Base-by-base conservation (phyloP, 2,888 invertebrate genomes). In the Coenonympha glycerion region DNA sequence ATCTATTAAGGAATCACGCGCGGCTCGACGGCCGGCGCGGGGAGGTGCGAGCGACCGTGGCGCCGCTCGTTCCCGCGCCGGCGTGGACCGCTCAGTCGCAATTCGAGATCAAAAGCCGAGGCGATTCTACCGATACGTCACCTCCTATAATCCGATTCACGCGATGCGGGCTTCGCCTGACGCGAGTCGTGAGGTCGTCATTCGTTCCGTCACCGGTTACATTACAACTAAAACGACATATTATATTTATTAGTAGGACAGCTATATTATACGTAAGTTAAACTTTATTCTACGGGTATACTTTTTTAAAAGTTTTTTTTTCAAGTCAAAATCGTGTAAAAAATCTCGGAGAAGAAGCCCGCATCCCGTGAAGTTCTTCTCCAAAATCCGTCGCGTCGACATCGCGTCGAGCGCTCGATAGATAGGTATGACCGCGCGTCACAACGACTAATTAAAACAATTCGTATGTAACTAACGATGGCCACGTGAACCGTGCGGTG, bases 61-160 rank as follows among this genome's bases (percentile, higher is more conserved):
- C 53, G 53, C 56, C 48, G 48, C 49, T 6, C 31, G 13, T 2
- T 13, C 55, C 47, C 57, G 57, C 63, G 59, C 63, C 59, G 59
- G 59, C 52, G 58, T 54, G 62, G 56, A 61, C 63, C 56, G 46
- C 55, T 15, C 72, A 68, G 68, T 68, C 73, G 79, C 70, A 68
- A 75, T 73, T 77, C 80, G 81, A 82, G 81, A 82, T 83, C 82
- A 82, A 73, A 69, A 66, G 62, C 66, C 63, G 69, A 69, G 73
- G 73, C 66, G 65, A 57, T 40, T 40, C 48, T 46, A 52, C 26
- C 15, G 45, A 42, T 13, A 47, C 47, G 51, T 36, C 52, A 34
- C 52, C 52, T 49, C 51, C 30, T 30, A 31, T 36, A 47, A 8
- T 34, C 56, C 59, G 42, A 59, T 57, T 61, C 69, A 55, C 64